Base-by-base conservation (phyloP, 2,797 vertebrate species). In the Pitangus sulphuratus region DNA sequence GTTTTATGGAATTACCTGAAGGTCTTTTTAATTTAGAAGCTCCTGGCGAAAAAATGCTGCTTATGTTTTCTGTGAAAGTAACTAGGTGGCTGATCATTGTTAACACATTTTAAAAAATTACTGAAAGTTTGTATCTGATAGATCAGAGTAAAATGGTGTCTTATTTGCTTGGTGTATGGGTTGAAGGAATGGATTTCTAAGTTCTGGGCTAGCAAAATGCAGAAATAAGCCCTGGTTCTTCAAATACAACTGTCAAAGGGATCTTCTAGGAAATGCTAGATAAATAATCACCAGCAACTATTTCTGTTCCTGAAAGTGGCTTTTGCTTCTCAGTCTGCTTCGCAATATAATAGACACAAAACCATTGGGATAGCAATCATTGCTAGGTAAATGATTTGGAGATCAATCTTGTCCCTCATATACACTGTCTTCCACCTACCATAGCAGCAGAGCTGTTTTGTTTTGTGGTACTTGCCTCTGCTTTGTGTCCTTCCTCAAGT, bases 51-150 rank as follows among this genome's bases (percentile, higher is more conserved):
- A 84, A 93, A 88, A 35, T 77, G 89, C 93, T 93, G 93, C 94
- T 93, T 91, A 30, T 93, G 86, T 94, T 90, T 92, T 94, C 85
- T 90, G 35, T 88, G 71, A 90, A 94, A 95, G 85, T 87, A 94
- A 90, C 26, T 56, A 62, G 66, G 54, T 93, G 92, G 89, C 65
- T 84, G 53, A 87, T 85, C 3, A 21, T 90, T 92, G 65, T 91
- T 84, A 86, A 65, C 8, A 30, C 4, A 42, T 83, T 80, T 12
- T 53, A 82, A 89, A 83, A 65, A 45, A 58, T 44, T 18, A 18
- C 69, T 47, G 57, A 4, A 78, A 72, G 44, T 83, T 85, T 65
- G 21, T 61, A 79, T 66, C 24, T 71, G 31, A 39, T 72, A 81
- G 61, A 39, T 89, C 45, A 72, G 18, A 91, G 15, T 54, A 47